Evolutionary conservation across 2,797 vertebrate genomes (phyloP), one percentile per base, ranked within the genome.

Genomic region (Typhlichthys subterraneus): DNA sequence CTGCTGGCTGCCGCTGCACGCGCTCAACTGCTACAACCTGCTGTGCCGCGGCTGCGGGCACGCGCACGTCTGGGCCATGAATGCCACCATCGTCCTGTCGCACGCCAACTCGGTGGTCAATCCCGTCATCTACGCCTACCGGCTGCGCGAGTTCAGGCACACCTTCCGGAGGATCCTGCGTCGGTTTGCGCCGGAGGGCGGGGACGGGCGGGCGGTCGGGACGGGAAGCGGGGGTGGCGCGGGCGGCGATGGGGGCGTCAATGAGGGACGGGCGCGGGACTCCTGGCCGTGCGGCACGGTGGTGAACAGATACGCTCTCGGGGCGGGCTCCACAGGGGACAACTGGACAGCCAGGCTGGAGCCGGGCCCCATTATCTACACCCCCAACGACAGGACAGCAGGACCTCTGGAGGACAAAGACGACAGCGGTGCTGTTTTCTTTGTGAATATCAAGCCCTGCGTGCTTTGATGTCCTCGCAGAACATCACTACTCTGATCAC

Each of bases 101-200:
- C 98, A 99, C 0, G 92, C 94, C 55, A 99, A 99, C 85, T 99
- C 98, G 0, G 96, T 95, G 0, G 94, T 99, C n/a, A 99, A 99
- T 72, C 98, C 98, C 3, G 87, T 99, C 45, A 98, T 99, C 87
- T 99, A 99, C 0, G 97, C 98, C 13, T 99, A 97, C 76, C 94
- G 95, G 56, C 95, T 99, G 79, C 91, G 94, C 2, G 98, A 99
- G 83, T 99, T 99, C 85, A 93, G 96, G 2, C 79, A 89, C 63
- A 99, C 97, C 5, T 99, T 99, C 89, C 91, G 92, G 1, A 95
- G 90, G 84, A 99, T 99, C 82, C 84, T 99, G 8, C 86, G 86
- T 46, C 94, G 89, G 83, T 89, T 96, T 6, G 61, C 97, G 38
- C 79, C 96, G 19, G 72, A 94, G 14, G 76, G 73, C 1, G 87